Base-by-base conservation (phyloP, 2,888 invertebrate genomes). In the Noctua janthina region DNA sequence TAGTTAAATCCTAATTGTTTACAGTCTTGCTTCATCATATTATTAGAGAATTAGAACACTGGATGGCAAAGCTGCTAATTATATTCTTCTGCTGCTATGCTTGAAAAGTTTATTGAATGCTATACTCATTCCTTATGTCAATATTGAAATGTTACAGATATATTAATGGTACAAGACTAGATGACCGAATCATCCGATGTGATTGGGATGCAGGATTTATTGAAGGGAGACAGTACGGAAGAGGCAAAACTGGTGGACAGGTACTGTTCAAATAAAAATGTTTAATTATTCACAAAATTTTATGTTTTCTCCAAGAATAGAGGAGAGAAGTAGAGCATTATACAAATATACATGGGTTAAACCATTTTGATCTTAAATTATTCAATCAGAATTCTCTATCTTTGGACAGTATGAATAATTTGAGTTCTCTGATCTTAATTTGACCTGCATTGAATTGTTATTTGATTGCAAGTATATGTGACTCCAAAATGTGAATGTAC, bases 161-260 rank as follows among this genome's bases (percentile, higher is more conserved):
- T 93, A 97, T 99, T 59, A 99, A 99, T 97, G 99, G 99, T 1
- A 99, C 99, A 0, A 97, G 99, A 89, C 96, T 99, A 74, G 99
- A 99, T 95, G 99, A 99, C 93, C 97, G 99, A 92, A 98, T 99
- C 85, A 99, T 99, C 70, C 97, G 99, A 91, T 99, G 99, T 78
- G 99, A 99, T 95, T 99, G 99, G 99, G 99, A 99, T 96, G 99
- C 99, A 56, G 99, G 99, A 3, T 99, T 99, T 95, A 98, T 99
- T 85, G 99, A 99, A 97, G 99, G 99, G 4, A 97, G 99, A 89
- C 99, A 99, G 94, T 99, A 99, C 96, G 99, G 99, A 51, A 97
- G 99, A 89, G 99, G 99, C 76, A 99, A 99, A 96, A 99, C 99
- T 91, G 99, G 99, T 77, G 99, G 99, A 92, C 99, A 99, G 98